Evolutionary conservation across 2,888 invertebrate genomes (phyloP).

Genomic region (Scaptomyza polygonia): DNA sequence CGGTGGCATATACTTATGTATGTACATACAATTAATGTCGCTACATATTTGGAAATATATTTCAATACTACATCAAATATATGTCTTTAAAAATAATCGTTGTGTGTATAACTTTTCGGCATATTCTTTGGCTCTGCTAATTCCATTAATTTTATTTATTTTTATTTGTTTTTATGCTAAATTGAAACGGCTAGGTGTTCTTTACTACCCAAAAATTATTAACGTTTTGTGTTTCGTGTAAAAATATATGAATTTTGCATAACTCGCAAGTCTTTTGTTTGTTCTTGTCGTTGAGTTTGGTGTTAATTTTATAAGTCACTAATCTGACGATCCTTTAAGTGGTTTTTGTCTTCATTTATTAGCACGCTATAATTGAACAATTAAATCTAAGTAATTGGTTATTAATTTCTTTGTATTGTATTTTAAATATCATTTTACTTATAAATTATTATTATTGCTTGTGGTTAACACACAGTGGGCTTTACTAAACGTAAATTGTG

Average conservation of each 20-base stretch:
- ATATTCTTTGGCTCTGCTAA: constrained; percentile 51
- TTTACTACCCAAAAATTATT: constrained; percentile 25
- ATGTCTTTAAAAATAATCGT: constrained; percentile 14
- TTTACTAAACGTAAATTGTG: background rate
- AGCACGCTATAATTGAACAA: constrained; percentile 37
- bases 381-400: constrained; percentile 23
- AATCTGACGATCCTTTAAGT: constrained; percentile 35
- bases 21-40: constrained; percentile 37
- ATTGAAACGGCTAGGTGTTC: constrained; percentile 1
- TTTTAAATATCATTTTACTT: constrained; percentile 1
- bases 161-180: constrained; percentile 25
- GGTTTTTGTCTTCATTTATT: constrained; percentile 34
- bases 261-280: constrained; percentile 67
- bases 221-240: constrained; percentile 59
- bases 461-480: constrained; percentile 2
- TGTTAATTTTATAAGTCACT: constrained; percentile 9
- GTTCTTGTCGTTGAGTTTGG: constrained; percentile 27
- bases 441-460: constrained; percentile 13
- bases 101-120: constrained; percentile 13
- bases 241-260: constrained; percentile 43
- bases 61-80: constrained; percentile 37
- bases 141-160: constrained; percentile 14
- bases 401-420: constrained; percentile 10
- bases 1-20: constrained; percentile 67
- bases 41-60: constrained; percentile 32